phyloP scores from a whole-genome alignment of 37 sponge, comb jelly and placozoan species.

The Haliclona indistincta region DNA sequence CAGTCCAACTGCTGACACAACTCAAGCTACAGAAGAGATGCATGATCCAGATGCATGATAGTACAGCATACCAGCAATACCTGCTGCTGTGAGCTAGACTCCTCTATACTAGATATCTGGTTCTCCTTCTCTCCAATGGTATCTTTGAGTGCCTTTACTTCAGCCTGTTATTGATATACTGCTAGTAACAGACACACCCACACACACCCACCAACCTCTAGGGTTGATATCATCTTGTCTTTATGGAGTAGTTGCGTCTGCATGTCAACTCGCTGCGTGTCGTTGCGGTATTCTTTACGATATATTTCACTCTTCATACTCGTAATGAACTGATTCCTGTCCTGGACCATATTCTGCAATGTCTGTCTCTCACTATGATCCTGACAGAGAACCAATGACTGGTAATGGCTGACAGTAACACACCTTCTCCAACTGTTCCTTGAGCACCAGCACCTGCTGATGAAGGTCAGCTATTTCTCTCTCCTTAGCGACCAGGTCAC shows the following conservation, averaged over 20 bases:
- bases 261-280: slow-evolving; percentile 51
- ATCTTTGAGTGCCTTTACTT: not conserved
- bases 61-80: too few species aligned
- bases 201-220: slow-evolving; percentile 48
- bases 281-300: slow-evolving; percentile 65
- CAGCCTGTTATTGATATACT: not conserved
- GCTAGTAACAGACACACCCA: not conserved
- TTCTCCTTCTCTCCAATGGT: not conserved
- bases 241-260: slow-evolving; percentile 33
- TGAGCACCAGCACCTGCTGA: not conserved
- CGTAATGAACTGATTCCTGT: slow-evolving; percentile 52
- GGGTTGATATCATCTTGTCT: slow-evolving; percentile 28
- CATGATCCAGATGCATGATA: too few species aligned
- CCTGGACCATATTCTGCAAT: slow-evolving; percentile 52
- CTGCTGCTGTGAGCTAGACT: not conserved
- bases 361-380: slow-evolving; percentile 32
- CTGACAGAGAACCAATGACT: not conserved
- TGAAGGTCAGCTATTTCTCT: not conserved
- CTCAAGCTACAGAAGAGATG: slow-evolving; percentile 14
- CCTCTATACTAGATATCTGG: not conserved
- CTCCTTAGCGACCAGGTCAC: too few species aligned
- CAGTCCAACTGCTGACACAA: slow-evolving; percentile 5
- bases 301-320: slow-evolving; percentile 71
- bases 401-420: not conserved
- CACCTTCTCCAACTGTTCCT: slow-evolving; percentile 31